Evolutionary conservation across 2,888 invertebrate species (phyloP), one percentile per base, ranked within the genome.

Genomic region (Amphipoea lucens): DNA sequence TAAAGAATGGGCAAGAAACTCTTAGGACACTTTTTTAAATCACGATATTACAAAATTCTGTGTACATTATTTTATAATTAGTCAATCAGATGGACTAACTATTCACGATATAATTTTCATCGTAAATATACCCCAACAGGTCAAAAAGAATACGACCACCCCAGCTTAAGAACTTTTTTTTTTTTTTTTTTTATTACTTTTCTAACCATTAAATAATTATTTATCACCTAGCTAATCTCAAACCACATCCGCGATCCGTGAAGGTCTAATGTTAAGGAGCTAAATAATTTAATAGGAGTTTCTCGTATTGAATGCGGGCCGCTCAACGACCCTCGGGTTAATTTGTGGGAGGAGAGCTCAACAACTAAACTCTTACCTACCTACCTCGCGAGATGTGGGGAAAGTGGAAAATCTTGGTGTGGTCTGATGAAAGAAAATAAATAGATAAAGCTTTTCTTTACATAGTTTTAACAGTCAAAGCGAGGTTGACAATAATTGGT

Each of bases 261-360:
- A 65, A 75, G 6, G n/a, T 17, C 11, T 68, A 45, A 60, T 45
- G 23, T 81, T 83, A 69, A 71, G n/a, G 29, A 57, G 74, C 62
- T 87, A 78, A 88, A 88, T 88, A 78, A 79, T 86, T 78, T 71
- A 83, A 80, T 79, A 78, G 83, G 51, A 67, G 74, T 74, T 88
- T 36, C 51, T 62, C 71, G 67, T 78, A 83, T 57, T 84, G 83
- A 88, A 81, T 85, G 81, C 76, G 80, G 42, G 67, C 74, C 71
- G 70, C 85, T 81, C 82, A 82, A 74, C 76, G 68, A 69, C 71
- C 67, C 82, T 82, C 72, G 66, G 73, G 78, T 85, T 82, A 83
- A 85, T 87, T 88, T 88, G 81, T 79, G 82, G 76, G 68, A 82
- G 70, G 68, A 81, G 80, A 81, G 78, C 88, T 81, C 85, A 60